Evolutionary conservation across 2,797 vertebrate genomes (phyloP).

Genomic region (Megalops cyprinoides): DNA sequence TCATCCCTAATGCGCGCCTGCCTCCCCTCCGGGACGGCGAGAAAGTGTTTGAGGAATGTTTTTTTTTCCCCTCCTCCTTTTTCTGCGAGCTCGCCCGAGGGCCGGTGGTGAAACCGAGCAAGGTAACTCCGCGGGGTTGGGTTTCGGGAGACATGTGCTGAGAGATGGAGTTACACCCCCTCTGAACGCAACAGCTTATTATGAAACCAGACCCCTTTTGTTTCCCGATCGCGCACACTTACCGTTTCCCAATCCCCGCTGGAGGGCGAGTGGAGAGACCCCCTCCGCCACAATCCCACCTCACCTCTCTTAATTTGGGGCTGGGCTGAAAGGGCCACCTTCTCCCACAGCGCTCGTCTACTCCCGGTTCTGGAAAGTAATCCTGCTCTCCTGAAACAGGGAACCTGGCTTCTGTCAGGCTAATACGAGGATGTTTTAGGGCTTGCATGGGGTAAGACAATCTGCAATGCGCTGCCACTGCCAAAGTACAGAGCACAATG

Average conservation of each 20-base stretch:
- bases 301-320: not conserved
- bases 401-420: not conserved
- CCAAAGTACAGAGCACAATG: not conserved
- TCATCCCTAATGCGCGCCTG: conserved; percentile 71
- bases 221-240: conserved; percentile 17
- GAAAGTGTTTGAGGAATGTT: conserved; percentile 14
- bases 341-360: not conserved
- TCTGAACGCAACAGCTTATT: conserved; percentile 79
- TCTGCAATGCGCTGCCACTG: not conserved
- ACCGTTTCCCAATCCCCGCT: conserved; percentile 44
- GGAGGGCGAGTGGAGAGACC: conserved; percentile 69
- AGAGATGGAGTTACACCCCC: conserved; percentile 71
- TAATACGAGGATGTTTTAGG: not conserved
- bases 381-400: not conserved
- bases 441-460: not conserved
- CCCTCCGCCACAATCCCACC: conserved; percentile 57
- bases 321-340: not conserved
- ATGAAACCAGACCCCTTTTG: conserved; percentile 77
- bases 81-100: conserved; percentile 23
- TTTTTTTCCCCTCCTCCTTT: conserved; percentile 5
- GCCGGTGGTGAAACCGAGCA: not conserved
- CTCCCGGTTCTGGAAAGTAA: not conserved
- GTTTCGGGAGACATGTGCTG: conserved; percentile 21
- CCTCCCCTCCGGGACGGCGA: not conserved
- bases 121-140: conserved; percentile 3